Percentiles rank a stretch among this genome's conserved stretches.
Conservation (phyloP, 2,888 invertebrate genomes). For the Teleogryllus oceanicus region DNA sequence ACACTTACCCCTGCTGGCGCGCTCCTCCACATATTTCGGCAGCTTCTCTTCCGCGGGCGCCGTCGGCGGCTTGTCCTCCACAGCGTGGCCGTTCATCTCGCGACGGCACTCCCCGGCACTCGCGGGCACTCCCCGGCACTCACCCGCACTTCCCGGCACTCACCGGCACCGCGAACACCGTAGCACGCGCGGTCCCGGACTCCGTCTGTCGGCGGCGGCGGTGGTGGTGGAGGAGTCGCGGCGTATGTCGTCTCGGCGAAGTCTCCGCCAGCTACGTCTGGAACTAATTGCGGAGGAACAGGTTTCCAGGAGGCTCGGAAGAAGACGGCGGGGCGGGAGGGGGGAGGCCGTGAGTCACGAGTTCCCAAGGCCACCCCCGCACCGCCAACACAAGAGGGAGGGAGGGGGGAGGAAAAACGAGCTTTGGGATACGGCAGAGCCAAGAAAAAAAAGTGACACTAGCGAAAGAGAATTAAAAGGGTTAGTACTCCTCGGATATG, state of each 20-base stretch:
- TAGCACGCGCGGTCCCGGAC: too few relatives aligned
- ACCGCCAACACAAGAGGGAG: too few relatives aligned
- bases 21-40: background rate
- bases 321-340: too few relatives aligned
- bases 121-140: background rate
- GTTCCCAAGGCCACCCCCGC: too few relatives aligned
- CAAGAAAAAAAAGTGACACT: too few relatives aligned
- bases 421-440: too few relatives aligned
- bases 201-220: background rate
- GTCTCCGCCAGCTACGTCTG: background rate
- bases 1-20: background rate
- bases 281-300: conserved; percentile 1
- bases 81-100: background rate
- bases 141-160: background rate
- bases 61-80: background rate
- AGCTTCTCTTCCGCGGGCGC: background rate
- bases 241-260: background rate
- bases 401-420: too few relatives aligned
- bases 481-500: too few relatives aligned
- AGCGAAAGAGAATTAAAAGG: too few relatives aligned
- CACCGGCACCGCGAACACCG: background rate
- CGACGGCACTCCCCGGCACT: background rate
- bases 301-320: background rate
- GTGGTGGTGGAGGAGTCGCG: background rate
- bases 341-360: too few relatives aligned